These are phyloP conservation scores for Nephrotoma appendiculata DNA, from an alignment of 2,888 invertebrate species.

Conservation along the genomic window DNA sequence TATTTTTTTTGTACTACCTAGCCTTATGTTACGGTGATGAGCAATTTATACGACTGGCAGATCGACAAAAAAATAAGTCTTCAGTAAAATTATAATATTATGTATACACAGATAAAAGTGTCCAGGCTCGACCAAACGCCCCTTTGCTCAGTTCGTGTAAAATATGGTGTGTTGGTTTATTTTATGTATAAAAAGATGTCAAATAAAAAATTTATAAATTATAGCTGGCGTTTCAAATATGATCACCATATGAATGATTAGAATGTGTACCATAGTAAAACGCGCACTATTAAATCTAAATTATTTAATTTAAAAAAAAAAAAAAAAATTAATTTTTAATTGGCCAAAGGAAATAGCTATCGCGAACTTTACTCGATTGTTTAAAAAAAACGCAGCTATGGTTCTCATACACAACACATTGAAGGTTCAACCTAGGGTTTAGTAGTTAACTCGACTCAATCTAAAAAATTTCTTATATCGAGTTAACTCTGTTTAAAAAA, in stretches of 20 bases:
- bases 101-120: neutral
- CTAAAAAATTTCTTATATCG: too few species aligned
- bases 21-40: neutral
- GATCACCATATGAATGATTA: neutral
- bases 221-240: neutral
- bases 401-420: too few species aligned
- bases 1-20: neutral
- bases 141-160: neutral
- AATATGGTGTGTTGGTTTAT: neutral
- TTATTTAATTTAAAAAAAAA: too few species aligned
- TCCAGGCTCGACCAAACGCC: neutral
- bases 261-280: too few species aligned
- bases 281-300: too few species aligned
- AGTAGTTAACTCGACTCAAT: too few species aligned
- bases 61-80: neutral
- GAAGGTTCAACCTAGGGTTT: too few species aligned
- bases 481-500: too few species aligned
- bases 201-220: neutral
- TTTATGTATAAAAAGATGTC: neutral
- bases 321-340: too few species aligned
- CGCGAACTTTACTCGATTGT: too few species aligned
- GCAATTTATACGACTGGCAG: neutral
- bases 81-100: neutral
- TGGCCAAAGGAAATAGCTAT: too few species aligned
- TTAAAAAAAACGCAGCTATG: too few species aligned